These are phyloP conservation scores for Drosophila kuntzei DNA, from an alignment of 2,888 invertebrate genomes.

Conservation along the genomic window DNA sequence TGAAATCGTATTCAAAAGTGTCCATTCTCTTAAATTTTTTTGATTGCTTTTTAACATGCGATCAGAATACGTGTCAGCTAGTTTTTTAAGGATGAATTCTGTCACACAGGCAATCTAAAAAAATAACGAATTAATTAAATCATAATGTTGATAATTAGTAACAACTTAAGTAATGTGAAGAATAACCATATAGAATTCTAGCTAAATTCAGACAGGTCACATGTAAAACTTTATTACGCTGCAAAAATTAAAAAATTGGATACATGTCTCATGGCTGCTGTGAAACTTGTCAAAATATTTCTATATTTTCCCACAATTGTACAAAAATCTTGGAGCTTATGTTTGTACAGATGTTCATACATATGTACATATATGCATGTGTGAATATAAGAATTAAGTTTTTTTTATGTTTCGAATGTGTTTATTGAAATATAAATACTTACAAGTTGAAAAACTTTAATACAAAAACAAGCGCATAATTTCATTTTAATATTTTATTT, in stretches of 20 bases:
- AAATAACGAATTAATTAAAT: too few relatives aligned
- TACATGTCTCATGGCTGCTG: background rate
- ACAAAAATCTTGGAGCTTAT: background rate
- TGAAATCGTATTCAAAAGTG: constrained; percentile 61
- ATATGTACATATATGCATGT: background rate
- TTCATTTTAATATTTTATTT: constrained; percentile 50
- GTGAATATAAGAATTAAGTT: background rate
- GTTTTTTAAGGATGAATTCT: constrained; percentile 57
- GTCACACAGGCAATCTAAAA: constrained; percentile 31
- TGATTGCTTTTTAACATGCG: constrained; percentile 53
- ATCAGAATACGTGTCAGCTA: constrained; percentile 67
- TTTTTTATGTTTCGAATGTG: background rate
- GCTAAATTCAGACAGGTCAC: too few relatives aligned
- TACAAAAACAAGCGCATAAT: constrained; percentile 47
- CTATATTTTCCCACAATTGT: constrained; percentile 6
- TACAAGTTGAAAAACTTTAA: constrained; percentile 62
- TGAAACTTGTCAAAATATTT: background rate
- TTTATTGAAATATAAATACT: constrained; percentile 31
- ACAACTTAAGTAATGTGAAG: too few relatives aligned
- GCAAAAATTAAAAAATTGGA: background rate
- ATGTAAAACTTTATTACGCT: background rate
- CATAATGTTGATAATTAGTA: too few relatives aligned
- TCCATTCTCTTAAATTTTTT: constrained; percentile 60
- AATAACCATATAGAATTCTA: too few relatives aligned
- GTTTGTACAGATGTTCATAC: background rate